Evolutionary conservation across 2,113 vertebrate species (phyloP).

Genomic region (Thalassarche chlororhynchos): DNA sequence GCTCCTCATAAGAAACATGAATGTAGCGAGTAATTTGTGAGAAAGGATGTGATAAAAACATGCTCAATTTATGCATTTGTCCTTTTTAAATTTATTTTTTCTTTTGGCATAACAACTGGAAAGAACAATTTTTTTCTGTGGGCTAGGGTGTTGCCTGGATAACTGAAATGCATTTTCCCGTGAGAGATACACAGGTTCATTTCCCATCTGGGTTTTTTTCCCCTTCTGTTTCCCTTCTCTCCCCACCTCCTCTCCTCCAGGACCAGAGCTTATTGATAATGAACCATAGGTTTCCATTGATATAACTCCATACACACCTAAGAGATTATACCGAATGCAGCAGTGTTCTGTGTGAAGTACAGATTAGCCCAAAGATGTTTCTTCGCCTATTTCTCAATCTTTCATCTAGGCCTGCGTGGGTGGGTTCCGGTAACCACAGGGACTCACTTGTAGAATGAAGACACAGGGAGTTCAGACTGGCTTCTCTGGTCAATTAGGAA

Average conservation of each 20-base stretch:
- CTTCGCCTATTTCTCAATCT: neutral
- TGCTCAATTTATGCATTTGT: neutral
- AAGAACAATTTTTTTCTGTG: neutral
- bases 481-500: neutral
- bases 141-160: neutral
- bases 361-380: neutral
- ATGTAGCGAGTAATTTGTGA: neutral
- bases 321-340: neutral
- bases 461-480: neutral
- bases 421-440: neutral
- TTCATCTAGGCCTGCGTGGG: neutral
- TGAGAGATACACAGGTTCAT: constrained; percentile 28
- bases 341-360: neutral
- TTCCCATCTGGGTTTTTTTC: neutral
- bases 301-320: neutral
- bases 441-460: neutral
- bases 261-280: neutral
- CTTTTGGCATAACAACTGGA: constrained; percentile 36
- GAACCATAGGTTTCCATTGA: neutral
- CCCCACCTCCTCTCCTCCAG: neutral
- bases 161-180: constrained; percentile 32
- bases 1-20: neutral
- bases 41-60: constrained; percentile 23
- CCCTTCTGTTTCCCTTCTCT: neutral
- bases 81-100: neutral